These are phyloP conservation scores for Anas flavirostris DNA, from an alignment of 2,797 vertebrate species.

Conservation along the genomic window DNA sequence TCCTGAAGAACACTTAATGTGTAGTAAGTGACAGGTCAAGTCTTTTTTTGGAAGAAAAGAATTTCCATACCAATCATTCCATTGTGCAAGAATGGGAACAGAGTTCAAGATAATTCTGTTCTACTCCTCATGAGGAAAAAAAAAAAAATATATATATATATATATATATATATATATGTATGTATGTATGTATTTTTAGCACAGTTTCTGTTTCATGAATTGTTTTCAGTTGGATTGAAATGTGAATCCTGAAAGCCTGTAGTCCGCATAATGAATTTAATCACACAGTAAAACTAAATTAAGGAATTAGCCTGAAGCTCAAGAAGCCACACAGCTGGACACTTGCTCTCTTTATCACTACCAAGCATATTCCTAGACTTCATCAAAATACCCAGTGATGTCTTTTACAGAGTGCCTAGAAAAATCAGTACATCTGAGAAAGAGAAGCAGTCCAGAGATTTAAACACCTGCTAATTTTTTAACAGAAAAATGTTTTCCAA, in stretches of 20 bases:
- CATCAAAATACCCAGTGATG: not conserved
- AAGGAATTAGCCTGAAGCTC: not conserved
- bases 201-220: not conserved
- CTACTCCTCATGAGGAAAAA: not conserved
- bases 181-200: not conserved
- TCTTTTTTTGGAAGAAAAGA: not conserved
- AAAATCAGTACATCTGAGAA: not conserved
- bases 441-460: not conserved
- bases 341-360: not conserved
- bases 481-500: not conserved
- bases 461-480: not conserved
- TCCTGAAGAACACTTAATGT: not conserved
- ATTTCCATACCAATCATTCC: not conserved
- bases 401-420: not conserved
- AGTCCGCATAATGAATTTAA: not conserved
- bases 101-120: not conserved
- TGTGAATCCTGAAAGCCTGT: not conserved
- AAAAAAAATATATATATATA: too few relatives aligned
- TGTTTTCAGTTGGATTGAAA: not conserved
- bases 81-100: constrained; percentile 44
- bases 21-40: constrained; percentile 32
- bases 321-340: not conserved
- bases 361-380: not conserved
- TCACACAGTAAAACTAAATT: not conserved
- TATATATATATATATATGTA: too few relatives aligned